phyloP scores from a whole-genome alignment of 2,888 invertebrate genomes.

The Drosophila birchii region DNA sequence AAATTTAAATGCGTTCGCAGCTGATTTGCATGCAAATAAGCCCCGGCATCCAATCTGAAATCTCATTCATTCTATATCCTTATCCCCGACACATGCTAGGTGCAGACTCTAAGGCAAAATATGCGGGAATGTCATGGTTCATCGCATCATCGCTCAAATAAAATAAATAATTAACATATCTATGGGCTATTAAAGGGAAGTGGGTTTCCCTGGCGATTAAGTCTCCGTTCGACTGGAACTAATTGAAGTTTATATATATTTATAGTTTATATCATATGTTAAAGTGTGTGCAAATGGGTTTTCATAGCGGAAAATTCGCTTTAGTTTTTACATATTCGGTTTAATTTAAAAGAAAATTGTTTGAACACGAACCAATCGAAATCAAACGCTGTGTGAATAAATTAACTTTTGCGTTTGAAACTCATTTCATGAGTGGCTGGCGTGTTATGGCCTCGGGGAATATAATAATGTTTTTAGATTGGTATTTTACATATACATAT shows the following conservation, averaged over 20 bases:
- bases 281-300: not conserved
- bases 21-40: slow-evolving; percentile 71
- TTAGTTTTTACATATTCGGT: slow-evolving; percentile 3
- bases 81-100: not conserved
- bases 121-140: slow-evolving; percentile 34
- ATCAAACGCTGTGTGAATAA: slow-evolving; percentile 2
- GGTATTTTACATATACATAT: not conserved
- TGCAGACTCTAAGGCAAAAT: slow-evolving; percentile 21
- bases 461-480: not conserved
- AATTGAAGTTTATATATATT: slow-evolving; percentile 14
- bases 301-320: not conserved
- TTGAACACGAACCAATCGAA: slow-evolving; percentile 8
- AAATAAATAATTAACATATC: slow-evolving; percentile 41
- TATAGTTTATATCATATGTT: no score
- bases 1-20: slow-evolving; percentile 56
- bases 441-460: not conserved
- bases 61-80: not conserved
- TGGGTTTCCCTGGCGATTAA: slow-evolving; percentile 18
- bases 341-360: slow-evolving; percentile 6
- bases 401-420: slow-evolving; percentile 6
- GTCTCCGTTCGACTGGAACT: slow-evolving; percentile 14
- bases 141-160: slow-evolving; percentile 28
- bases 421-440: slow-evolving; percentile 11
- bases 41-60: slow-evolving; percentile 8
- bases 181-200: slow-evolving; percentile 21